Evolutionary conservation across 64 coral and sea anemone species (phyloP).

Genomic region (Acropora tenuis): DNA sequence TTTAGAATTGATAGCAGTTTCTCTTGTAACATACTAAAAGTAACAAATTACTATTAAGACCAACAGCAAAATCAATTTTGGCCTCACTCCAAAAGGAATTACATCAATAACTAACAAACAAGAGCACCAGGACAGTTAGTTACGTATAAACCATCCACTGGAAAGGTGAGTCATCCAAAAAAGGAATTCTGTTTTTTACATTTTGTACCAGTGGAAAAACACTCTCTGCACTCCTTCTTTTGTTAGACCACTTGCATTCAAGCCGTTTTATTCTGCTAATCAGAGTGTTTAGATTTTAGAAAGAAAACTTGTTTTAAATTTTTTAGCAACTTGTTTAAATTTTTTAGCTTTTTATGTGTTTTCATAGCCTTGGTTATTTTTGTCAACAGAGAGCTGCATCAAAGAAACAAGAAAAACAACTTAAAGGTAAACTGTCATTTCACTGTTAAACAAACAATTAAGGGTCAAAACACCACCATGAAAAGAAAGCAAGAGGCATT

Average conservation of each 20-base stretch:
- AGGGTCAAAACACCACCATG: no score
- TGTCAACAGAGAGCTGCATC: slow-evolving; percentile 80
- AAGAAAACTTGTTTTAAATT: no score
- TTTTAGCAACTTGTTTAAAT: no score
- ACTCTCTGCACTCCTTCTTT: background rate
- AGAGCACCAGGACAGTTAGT: background rate
- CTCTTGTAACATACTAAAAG: no score
- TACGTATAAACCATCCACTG: no score
- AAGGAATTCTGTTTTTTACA: no score
- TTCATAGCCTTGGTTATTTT: background rate
- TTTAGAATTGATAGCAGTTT: no score
- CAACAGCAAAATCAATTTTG: background rate
- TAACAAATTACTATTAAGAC: background rate
- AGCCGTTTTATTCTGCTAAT: no score
- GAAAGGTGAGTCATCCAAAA: no score
- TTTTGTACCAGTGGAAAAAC: background rate
- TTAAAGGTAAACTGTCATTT: slow-evolving; percentile 72
- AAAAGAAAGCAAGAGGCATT: no score
- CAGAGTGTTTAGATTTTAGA: no score
- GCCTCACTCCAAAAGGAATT: background rate
- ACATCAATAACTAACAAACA: background rate
- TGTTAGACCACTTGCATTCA: background rate
- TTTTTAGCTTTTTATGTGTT: no score
- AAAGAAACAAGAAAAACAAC: slow-evolving; percentile 94
- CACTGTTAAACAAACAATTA: background rate